Conservation (phyloP, 1,140 invertebrate genomes). For the Platorchestia sp. region DNA sequence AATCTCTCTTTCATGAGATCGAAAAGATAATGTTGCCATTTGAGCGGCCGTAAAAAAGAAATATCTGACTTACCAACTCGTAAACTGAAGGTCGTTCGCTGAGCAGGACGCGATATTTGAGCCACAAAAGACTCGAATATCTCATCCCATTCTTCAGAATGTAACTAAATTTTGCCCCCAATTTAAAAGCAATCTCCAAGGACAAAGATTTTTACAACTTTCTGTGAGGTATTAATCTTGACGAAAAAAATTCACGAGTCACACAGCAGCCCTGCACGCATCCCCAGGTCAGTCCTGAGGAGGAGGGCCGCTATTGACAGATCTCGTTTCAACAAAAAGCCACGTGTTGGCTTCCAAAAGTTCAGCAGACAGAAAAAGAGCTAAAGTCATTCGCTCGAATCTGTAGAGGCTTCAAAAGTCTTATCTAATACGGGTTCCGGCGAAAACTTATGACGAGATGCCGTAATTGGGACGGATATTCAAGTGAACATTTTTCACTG, state of each 20-base stretch:
- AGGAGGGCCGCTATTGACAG: neutral
- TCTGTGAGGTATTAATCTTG: neutral
- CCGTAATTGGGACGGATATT: conserved; percentile 5
- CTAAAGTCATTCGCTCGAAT: neutral
- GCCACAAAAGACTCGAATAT: neutral
- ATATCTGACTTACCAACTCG: neutral
- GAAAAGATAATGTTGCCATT: conserved; percentile 16
- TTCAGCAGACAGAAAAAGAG: neutral
- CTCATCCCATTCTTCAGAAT: neutral
- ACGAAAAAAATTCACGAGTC: neutral
- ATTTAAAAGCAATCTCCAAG: conserved; percentile 15
- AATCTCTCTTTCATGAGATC: neutral
- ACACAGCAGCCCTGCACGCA: neutral
- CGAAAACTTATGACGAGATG: neutral
- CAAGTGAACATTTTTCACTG: neutral
- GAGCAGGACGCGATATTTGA: neutral
- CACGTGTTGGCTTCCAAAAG: neutral
- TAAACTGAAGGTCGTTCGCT: neutral
- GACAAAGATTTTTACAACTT: conserved; percentile 18
- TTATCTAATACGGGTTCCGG: neutral
- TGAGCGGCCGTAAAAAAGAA: neutral
- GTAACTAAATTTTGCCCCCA: neutral
- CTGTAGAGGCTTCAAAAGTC: neutral
- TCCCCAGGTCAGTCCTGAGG: neutral
- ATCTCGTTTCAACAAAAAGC: neutral